phyloP scores from a whole-genome alignment of 2,113 vertebrate genomes.

The Amblyornis subalaris region DNA sequence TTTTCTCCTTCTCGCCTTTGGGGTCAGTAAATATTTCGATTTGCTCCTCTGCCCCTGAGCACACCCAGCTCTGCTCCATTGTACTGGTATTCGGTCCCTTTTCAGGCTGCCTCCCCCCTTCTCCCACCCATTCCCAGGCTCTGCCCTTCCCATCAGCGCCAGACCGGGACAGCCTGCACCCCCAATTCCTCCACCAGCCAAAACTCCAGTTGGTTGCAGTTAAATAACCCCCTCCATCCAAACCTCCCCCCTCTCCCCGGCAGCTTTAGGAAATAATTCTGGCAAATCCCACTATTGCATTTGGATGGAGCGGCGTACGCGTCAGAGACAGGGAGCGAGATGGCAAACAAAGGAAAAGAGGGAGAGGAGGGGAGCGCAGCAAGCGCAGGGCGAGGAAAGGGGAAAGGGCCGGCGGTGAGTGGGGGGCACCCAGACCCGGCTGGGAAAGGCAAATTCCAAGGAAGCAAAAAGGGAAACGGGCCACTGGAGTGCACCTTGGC shows the following conservation, averaged over 20 bases:
- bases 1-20: neutral
- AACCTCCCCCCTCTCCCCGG: neutral
- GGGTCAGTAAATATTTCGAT: conserved; percentile 35
- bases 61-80: conserved; percentile 28
- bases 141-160: conserved; percentile 28
- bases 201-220: conserved; percentile 50
- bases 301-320: conserved; percentile 61
- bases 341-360: conserved; percentile 67
- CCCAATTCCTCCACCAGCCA: conserved; percentile 28
- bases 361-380: conserved; percentile 21
- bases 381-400: conserved; percentile 5
- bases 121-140: conserved; percentile 35
- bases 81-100: conserved; percentile 6
- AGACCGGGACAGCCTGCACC: conserved; percentile 34
- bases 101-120: neutral
- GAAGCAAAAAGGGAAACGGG: conserved; percentile 23
- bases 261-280: conserved; percentile 67
- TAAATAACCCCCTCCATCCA: conserved; percentile 21
- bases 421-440: neutral
- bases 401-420: conserved; percentile 2
- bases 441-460: conserved; percentile 24
- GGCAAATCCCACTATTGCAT: conserved; percentile 65
- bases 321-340: conserved; percentile 62
- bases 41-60: neutral
- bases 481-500: conserved; percentile 7